A percentile compares a stretch with the other conserved stretches of the same genome.
These are phyloP conservation scores for Gastrophryne carolinensis DNA, from an alignment of 2,797 vertebrate species.

Conservation along the genomic window DNA sequence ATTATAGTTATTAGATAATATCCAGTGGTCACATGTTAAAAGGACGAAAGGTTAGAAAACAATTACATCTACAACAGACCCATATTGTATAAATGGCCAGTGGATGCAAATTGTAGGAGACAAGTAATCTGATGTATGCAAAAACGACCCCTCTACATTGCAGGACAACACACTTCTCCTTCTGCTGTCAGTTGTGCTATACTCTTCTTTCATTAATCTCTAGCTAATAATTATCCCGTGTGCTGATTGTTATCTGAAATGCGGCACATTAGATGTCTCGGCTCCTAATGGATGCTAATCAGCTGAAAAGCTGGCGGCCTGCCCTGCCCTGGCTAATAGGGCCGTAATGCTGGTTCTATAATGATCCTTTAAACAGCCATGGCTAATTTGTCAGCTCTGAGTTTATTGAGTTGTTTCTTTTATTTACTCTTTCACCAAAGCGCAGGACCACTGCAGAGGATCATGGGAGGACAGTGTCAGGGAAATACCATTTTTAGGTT, in stretches of 20 bases:
- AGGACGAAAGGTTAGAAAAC: too few species aligned
- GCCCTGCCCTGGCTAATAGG: not conserved
- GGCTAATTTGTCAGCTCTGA: not conserved
- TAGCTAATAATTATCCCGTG: not conserved
- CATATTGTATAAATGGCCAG: too few species aligned
- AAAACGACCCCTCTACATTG: too few species aligned
- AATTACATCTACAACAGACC: too few species aligned
- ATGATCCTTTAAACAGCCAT: not conserved
- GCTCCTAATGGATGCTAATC: conserved; percentile 4
- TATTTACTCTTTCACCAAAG: too few species aligned
- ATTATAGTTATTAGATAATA: too few species aligned
- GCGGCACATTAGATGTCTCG: not conserved
- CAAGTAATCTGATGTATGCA: too few species aligned
- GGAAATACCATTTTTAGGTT: too few species aligned
- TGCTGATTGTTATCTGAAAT: not conserved
- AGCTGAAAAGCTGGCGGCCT: not conserved
- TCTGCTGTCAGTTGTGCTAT: not conserved
- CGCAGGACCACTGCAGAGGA: too few species aligned
- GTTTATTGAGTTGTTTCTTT: not conserved
- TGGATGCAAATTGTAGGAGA: too few species aligned
- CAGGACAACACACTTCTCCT: not conserved
- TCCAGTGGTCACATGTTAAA: too few species aligned
- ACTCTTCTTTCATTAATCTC: not conserved
- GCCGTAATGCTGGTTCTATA: not conserved
- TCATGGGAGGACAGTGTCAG: too few species aligned